Percentiles rank a stretch among this genome's conserved stretches.
phyloP scores from a whole-genome alignment of 2,113 vertebrate species.

The Nerophis ophidion region DNA sequence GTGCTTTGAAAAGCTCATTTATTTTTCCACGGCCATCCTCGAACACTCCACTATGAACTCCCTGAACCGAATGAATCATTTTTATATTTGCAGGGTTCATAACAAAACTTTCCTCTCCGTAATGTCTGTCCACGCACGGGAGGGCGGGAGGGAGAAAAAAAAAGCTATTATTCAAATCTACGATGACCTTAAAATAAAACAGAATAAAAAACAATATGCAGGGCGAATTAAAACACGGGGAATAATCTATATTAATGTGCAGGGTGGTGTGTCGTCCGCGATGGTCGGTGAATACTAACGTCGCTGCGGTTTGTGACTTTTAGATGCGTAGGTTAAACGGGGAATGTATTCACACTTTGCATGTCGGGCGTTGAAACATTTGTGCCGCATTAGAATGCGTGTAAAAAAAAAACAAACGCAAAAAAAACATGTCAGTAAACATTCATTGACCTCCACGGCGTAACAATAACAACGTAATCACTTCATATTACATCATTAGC shows the following conservation, averaged over 20 bases:
- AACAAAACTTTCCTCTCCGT: slow-evolving; percentile 37
- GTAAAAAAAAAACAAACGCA: slow-evolving; percentile 8
- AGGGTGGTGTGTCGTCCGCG: neutral
- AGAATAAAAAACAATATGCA: neutral
- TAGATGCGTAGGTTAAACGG: neutral
- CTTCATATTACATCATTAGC: neutral
- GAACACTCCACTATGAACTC: slow-evolving; percentile 58
- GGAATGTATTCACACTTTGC: neutral
- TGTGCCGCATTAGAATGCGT: slow-evolving; percentile 15
- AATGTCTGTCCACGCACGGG: slow-evolving; percentile 5
- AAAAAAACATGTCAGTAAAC: neutral
- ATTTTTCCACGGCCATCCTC: slow-evolving; percentile 61
- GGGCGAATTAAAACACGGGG: slow-evolving; percentile 19
- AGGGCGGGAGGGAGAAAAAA: neutral
- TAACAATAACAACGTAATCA: neutral
- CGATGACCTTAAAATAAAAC: neutral
- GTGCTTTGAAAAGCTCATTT: slow-evolving; percentile 65
- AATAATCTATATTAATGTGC: neutral
- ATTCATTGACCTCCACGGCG: slow-evolving; percentile 10
- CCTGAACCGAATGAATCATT: slow-evolving; percentile 57
- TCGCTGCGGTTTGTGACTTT: neutral
- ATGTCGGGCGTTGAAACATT: neutral
- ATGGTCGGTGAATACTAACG: neutral
- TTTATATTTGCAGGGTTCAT: neutral
- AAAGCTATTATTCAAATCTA: neutral